phyloP scores from a whole-genome alignment of 2,113 vertebrate genomes.

The Agelaius tricolor region DNA sequence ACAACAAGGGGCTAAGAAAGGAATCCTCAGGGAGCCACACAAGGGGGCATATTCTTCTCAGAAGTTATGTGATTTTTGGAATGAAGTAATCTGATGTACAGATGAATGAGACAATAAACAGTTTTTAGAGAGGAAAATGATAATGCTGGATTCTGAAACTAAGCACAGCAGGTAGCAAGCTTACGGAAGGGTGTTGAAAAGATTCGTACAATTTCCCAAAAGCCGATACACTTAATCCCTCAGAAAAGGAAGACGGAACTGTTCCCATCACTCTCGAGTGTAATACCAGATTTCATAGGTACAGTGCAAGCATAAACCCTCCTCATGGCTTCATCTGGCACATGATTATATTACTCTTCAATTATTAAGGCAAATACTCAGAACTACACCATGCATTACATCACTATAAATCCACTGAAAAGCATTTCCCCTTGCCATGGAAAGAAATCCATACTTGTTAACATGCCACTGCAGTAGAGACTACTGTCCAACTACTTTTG shows the following conservation, averaged over 20 bases:
- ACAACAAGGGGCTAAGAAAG: constrained; percentile 16
- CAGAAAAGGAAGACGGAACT: background rate
- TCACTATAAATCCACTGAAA: background rate
- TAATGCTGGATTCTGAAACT: background rate
- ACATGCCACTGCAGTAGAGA: background rate
- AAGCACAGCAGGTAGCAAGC: constrained; percentile 35
- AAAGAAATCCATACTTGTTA: background rate
- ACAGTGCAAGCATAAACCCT: background rate
- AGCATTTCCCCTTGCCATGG: background rate
- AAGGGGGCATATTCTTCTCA: background rate
- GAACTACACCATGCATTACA: background rate
- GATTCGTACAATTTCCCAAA: background rate
- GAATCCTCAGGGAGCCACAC: background rate
- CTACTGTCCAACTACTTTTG: background rate
- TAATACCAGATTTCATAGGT: background rate
- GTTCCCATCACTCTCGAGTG: background rate
- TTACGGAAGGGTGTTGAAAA: background rate
- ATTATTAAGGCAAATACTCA: background rate
- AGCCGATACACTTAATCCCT: constrained; percentile 25
- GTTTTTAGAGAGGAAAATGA: background rate
- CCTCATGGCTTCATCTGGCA: background rate
- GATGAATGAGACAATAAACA: constrained; percentile 27
- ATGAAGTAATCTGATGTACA: constrained; percentile 26
- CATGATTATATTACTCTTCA: background rate
- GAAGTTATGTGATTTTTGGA: constrained; percentile 19